phyloP scores from a whole-genome alignment of 2,888 invertebrate genomes.

The Cheiracanthium punctorium region DNA sequence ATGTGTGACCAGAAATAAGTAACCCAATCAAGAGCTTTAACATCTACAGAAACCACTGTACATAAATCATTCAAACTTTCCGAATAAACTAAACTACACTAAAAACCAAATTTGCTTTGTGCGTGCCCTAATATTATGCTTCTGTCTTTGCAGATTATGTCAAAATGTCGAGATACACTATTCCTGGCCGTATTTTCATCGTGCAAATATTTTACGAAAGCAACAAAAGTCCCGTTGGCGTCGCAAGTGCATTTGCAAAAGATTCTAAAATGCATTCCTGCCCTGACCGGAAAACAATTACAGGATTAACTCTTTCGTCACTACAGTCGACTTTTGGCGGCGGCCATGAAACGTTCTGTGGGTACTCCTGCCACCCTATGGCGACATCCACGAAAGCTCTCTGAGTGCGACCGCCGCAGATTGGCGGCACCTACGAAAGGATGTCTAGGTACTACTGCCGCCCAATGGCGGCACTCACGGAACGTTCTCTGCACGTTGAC shows the following conservation, averaged over 20 bases:
- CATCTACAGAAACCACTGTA: background rate
- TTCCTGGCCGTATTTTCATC: constrained; percentile 6
- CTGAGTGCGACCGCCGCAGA: too few relatives aligned
- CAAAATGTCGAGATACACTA: constrained; percentile 9
- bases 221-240: background rate
- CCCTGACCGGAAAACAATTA: constrained; percentile 6
- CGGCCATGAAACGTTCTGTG: too few relatives aligned
- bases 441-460: too few relatives aligned
- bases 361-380: too few relatives aligned
- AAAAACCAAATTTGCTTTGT: background rate
- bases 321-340: too few relatives aligned
- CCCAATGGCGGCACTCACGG: too few relatives aligned
- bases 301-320: too few relatives aligned
- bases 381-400: too few relatives aligned
- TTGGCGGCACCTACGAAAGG: too few relatives aligned
- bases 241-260: constrained; percentile 16
- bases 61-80: constrained; percentile 4
- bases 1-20: too few relatives aligned
- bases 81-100: background rate
- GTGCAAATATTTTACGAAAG: constrained; percentile 11
- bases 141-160: background rate
- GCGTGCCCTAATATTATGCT: background rate
- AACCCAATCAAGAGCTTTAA: too few relatives aligned
- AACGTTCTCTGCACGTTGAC: too few relatives aligned
- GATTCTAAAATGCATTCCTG: background rate